Percentiles rank a stretch among this genome's conserved stretches.
Conservation (phyloP, 2,797 vertebrate species). For the Enteromius anoplus region DNA sequence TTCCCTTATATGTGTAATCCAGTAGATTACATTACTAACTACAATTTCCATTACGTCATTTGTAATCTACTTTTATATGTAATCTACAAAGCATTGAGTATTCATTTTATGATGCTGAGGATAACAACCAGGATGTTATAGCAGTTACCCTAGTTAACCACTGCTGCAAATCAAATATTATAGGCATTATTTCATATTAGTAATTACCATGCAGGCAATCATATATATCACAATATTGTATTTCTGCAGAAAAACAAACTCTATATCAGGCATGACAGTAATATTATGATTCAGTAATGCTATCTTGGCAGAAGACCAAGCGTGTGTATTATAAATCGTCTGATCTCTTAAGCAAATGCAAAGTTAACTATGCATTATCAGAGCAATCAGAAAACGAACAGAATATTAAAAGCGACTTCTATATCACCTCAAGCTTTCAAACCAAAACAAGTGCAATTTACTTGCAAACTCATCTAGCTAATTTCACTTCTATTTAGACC, state of each 20-base stretch:
- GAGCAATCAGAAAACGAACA: conserved; percentile 39
- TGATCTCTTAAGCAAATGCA: conserved; percentile 39
- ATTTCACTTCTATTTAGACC: conserved; percentile 59
- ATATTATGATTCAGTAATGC: conserved; percentile 23
- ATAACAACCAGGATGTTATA: background rate
- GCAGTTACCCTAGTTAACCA: background rate
- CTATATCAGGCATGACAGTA: background rate
- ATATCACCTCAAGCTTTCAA: conserved; percentile 46
- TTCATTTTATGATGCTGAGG: background rate
- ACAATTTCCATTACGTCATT: background rate
- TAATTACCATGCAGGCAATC: background rate
- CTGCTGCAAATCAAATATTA: background rate
- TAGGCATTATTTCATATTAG: background rate
- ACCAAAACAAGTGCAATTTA: conserved; percentile 44
- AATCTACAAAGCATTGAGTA: background rate
- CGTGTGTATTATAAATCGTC: conserved; percentile 24
- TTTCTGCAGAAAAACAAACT: background rate
- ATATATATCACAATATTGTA: background rate
- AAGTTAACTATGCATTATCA: conserved; percentile 46
- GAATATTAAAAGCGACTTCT: conserved; percentile 33
- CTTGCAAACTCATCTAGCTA: conserved; percentile 56
- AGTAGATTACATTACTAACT: background rate
- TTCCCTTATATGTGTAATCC: background rate
- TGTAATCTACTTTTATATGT: background rate
- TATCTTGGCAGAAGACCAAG: background rate